These are phyloP conservation scores for Thelaira solivaga DNA, from an alignment of 2,888 invertebrate species.

Conservation along the genomic window DNA sequence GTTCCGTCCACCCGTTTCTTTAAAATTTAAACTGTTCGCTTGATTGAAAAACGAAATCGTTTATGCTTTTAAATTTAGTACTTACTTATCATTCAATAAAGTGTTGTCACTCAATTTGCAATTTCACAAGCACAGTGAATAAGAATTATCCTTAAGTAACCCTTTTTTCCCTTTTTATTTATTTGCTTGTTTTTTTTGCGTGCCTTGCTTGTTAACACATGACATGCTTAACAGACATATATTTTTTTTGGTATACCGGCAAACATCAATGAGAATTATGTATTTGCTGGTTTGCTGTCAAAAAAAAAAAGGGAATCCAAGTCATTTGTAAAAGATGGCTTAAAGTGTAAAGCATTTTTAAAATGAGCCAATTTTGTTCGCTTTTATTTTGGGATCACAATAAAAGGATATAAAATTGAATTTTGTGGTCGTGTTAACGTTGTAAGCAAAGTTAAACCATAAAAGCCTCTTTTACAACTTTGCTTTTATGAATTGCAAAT, in stretches of 20 bases:
- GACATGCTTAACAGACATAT: slow-evolving; percentile 11
- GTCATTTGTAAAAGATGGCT: slow-evolving; percentile 1
- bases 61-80: slow-evolving; percentile 42
- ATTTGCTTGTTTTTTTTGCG: too few relatives aligned
- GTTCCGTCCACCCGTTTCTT: too few relatives aligned
- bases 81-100: slow-evolving; percentile 33
- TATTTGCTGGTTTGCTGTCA: neutral
- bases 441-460: neutral
- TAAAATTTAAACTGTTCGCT: slow-evolving; percentile 2
- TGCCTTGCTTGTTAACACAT: neutral
- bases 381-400: slow-evolving; percentile 42
- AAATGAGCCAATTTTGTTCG: slow-evolving; percentile 11
- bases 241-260: neutral
- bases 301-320: neutral
- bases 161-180: neutral
- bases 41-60: slow-evolving; percentile 4
- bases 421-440: slow-evolving; percentile 39
- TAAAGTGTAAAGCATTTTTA: neutral
- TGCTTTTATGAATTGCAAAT: slow-evolving; percentile 27
- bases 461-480: neutral
- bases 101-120: slow-evolving; percentile 52
- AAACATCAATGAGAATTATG: neutral
- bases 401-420: slow-evolving; percentile 51
- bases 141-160: slow-evolving; percentile 27
- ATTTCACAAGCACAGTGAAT: slow-evolving; percentile 24